A percentile compares a stretch with the other conserved stretches of the same genome.
Conservation (phyloP, 2,888 invertebrate genomes). For the Pachliopta kotzebuea region DNA sequence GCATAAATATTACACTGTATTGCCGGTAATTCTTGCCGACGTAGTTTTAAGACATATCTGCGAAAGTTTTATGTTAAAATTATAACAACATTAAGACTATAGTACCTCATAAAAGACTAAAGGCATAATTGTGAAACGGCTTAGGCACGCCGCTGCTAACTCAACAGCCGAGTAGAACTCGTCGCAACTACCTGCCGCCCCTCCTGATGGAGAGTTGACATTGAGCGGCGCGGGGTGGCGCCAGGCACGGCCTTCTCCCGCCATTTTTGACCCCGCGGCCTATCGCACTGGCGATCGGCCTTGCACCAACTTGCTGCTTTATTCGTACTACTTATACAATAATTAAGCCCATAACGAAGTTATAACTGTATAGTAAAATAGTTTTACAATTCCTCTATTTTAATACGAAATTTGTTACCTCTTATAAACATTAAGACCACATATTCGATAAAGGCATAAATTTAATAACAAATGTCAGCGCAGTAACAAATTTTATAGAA, state of each 20-base stretch:
- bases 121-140: slow-evolving; percentile 57
- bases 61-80: slow-evolving; percentile 61
- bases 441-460: background rate
- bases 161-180: slow-evolving; percentile 56
- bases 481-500: slow-evolving; percentile 11
- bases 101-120: slow-evolving; percentile 57
- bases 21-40: background rate
- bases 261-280: slow-evolving; percentile 75
- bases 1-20: background rate
- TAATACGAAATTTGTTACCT: too few species aligned
- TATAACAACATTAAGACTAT: slow-evolving; percentile 25
- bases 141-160: slow-evolving; percentile 35
- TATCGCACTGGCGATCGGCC: slow-evolving; percentile 77
- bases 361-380: slow-evolving; percentile 5
- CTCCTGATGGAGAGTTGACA: slow-evolving; percentile 77
- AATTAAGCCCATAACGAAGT: slow-evolving; percentile 45
- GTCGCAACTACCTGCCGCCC: slow-evolving; percentile 67
- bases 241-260: slow-evolving; percentile 73
- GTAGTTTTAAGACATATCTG: background rate
- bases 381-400: background rate
- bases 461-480: background rate
- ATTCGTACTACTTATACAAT: slow-evolving; percentile 64
- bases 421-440: background rate
- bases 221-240: slow-evolving; percentile 68
- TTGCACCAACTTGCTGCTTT: slow-evolving; percentile 70